Conservation (phyloP, 2,888 invertebrate genomes). For the Heteromurus nitidus region DNA sequence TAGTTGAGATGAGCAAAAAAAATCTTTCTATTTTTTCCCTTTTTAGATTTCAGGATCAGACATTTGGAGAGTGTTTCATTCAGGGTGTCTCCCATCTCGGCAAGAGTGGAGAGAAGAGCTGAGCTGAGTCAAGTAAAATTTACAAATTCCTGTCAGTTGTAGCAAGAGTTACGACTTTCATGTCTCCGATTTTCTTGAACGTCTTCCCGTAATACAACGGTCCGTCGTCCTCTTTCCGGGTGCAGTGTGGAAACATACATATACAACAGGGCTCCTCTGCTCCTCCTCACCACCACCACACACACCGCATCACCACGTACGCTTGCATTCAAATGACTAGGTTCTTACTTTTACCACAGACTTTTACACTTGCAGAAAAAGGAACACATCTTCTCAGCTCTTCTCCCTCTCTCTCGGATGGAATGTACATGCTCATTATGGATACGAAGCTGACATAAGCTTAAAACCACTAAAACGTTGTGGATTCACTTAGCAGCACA, state of each 20-base stretch:
- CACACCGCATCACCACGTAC: neutral
- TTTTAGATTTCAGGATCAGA: conserved; percentile 32
- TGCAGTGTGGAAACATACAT: neutral
- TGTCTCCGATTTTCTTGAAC: conserved; percentile 59
- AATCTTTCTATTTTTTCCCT: conserved; percentile 38
- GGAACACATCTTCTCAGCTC: too few species aligned
- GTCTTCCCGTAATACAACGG: neutral
- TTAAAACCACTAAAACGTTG: conserved; percentile 38
- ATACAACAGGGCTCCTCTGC: too few species aligned
- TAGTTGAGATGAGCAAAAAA: conserved; percentile 24
- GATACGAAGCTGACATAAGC: neutral
- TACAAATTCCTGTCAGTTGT: conserved; percentile 73
- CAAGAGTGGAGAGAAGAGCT: conserved; percentile 47
- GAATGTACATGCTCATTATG: neutral
- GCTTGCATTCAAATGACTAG: conserved; percentile 7
- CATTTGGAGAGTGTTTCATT: conserved; percentile 18
- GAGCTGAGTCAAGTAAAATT: conserved; percentile 72
- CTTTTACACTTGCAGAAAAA: too few species aligned
- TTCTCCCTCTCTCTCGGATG: too few species aligned
- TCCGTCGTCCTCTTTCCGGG: neutral
- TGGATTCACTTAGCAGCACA: conserved; percentile 52
- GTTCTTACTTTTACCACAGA: neutral
- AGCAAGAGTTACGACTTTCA: conserved; percentile 66
- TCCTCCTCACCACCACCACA: too few species aligned
- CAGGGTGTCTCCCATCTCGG: conserved; percentile 41